Evolutionary conservation across 2,113 vertebrate species (phyloP).

Genomic region (Cololabis saira): DNA sequence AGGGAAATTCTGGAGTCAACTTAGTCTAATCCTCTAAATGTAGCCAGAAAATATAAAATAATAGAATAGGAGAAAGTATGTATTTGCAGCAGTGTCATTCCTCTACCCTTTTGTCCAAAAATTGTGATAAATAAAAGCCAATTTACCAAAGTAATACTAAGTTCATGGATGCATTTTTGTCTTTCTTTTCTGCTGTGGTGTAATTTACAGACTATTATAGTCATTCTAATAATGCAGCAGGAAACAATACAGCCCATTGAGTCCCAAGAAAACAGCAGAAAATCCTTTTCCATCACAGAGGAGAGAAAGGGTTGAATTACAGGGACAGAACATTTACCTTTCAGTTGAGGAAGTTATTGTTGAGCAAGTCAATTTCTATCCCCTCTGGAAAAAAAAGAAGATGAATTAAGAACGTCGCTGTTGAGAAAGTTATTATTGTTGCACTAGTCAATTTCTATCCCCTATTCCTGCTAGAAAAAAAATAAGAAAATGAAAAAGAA

Average conservation of each 20-base stretch:
- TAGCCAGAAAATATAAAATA: neutral
- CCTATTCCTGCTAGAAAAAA: slow-evolving; percentile 18
- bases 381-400: neutral
- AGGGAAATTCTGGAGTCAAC: neutral
- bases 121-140: too few relatives aligned
- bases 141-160: neutral
- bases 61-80: too few relatives aligned
- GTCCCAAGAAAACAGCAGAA: slow-evolving; percentile 25
- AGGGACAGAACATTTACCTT: slow-evolving; percentile 37
- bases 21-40: neutral
- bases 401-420: slow-evolving; percentile 17
- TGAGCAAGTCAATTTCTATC: slow-evolving; percentile 38
- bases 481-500: neutral
- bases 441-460: slow-evolving; percentile 36
- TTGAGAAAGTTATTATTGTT: slow-evolving; percentile 53
- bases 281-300: slow-evolving; percentile 48
- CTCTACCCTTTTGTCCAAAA: too few relatives aligned
- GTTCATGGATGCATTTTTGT: slow-evolving; percentile 11
- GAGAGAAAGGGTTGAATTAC: slow-evolving; percentile 55
- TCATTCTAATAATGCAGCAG: slow-evolving; percentile 23
- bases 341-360: slow-evolving; percentile 49
- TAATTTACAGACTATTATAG: slow-evolving; percentile 32
- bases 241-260: slow-evolving; percentile 52
- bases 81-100: too few relatives aligned
- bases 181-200: slow-evolving; percentile 14